Base-by-base conservation (phyloP, 2,888 invertebrate genomes). In the Tipula vernalis region DNA sequence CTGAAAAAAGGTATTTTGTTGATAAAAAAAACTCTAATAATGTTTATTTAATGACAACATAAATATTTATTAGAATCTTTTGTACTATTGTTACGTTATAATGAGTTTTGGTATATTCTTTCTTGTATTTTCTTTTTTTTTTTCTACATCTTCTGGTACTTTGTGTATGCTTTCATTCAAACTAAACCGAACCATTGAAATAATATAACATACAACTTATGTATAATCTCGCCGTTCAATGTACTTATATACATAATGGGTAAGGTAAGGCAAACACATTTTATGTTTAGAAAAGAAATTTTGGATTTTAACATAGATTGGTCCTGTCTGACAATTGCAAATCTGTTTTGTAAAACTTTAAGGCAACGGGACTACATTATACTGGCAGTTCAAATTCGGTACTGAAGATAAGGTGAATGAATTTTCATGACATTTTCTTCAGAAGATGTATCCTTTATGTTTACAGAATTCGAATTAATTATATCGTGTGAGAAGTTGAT, bases 41-140 rank as follows among this genome's bases (percentile, higher is more conserved):
- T 71, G 71, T 71, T 71, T 71, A 71, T 71, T 71, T 71, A 71
- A 71, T 71, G 71, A 71, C 71, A 71, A 28, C 71, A 71, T 71
- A 71, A 71, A 71, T 71, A 71, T 71, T 71, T 71, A 71, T 71
- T 71, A 71, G 71, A 71, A 71, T 71, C 71, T 71, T 71, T 71
- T 71, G 71, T 71, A 28, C 71, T 71, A 71, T 71, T 71, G 71
- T 71, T 71, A 28, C 71, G 28, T 2, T 71, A 71, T 71, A 71
- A 71, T 71, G 71, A 71, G 71, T 71, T 71, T 71, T 71, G 71
- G 71, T 71, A 71, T 71, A 71, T 28, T 71, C 71, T 28, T 18
- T 51, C n/a, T 51, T 15, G 5, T 39, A 39, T 39, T 39, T 28
- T 18, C 15, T 2, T 57, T 39, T 39, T 28, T 18, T 57, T 2